Evolutionary conservation across 2,113 vertebrate genomes (phyloP).

Genomic region (Tupaia chinensis): DNA sequence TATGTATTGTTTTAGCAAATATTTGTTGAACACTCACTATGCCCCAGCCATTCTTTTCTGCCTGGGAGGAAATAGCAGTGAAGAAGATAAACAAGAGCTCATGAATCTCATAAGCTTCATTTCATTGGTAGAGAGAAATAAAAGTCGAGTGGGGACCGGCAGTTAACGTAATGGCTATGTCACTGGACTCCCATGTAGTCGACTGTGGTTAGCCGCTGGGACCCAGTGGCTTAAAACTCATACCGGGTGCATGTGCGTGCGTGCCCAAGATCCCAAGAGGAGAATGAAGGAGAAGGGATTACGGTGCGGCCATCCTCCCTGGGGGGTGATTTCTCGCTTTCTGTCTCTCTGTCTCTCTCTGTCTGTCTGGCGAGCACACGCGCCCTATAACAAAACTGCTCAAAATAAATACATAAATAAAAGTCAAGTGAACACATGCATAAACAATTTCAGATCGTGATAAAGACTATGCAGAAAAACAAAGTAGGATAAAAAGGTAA

Average conservation of each 20-base stretch:
- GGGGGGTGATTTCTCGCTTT: no score
- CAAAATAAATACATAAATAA: background rate
- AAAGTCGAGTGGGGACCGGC: background rate
- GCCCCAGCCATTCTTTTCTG: background rate
- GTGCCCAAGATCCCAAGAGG: no score
- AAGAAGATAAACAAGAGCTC: constrained; percentile 14
- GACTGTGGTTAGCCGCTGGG: no score
- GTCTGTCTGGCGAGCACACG: no score
- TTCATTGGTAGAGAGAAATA: background rate
- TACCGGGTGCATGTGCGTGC: no score
- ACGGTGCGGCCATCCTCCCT: no score
- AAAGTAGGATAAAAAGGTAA: background rate
- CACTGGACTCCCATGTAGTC: no score
- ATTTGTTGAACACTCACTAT: background rate
- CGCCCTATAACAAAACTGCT: no score
- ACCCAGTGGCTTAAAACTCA: no score
- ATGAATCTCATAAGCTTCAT: background rate
- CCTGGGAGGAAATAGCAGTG: background rate
- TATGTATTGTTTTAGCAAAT: constrained; percentile 18
- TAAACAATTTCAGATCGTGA: background rate
- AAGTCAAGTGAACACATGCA: background rate
- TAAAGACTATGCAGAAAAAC: background rate
- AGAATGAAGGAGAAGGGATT: no score
- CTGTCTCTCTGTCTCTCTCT: no score
- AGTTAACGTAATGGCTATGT: no score